A percentile compares a stretch with the other conserved stretches of the same genome.
These are phyloP conservation scores for Apis mellifera DNA, from an alignment of 1,140 invertebrate genomes.

Conservation along the genomic window DNA sequence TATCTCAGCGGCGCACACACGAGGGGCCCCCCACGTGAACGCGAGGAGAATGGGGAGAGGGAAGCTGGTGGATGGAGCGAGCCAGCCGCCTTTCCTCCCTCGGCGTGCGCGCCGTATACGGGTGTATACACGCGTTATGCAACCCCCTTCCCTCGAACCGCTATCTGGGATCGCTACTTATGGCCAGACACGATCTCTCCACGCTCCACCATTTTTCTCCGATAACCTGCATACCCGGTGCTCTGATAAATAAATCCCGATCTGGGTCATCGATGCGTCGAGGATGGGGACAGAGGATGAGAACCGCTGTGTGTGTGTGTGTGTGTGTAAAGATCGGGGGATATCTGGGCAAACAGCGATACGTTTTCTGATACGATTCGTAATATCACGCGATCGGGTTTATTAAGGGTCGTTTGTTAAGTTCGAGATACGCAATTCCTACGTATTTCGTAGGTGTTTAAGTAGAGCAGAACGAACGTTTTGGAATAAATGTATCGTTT, in stretches of 20 bases:
- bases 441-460: no score
- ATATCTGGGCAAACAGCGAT: not conserved
- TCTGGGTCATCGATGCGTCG: conserved; percentile 54
- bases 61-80: not conserved
- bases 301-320: not conserved
- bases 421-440: no score
- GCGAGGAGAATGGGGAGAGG: not conserved
- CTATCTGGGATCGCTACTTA: conserved; percentile 63
- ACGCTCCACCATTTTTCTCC: conserved; percentile 55
- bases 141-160: not conserved
- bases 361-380: not conserved
- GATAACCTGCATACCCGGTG: conserved; percentile 54
- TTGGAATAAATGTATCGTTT: no score
- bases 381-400: no score
- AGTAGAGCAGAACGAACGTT: no score
- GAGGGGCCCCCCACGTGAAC: not conserved
- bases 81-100: not conserved
- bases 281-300: not conserved
- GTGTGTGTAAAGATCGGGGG: not conserved
- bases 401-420: no score
- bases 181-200: conserved; percentile 62
- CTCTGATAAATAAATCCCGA: conserved; percentile 60
- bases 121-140: conserved; percentile 25
- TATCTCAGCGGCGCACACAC: conserved; percentile 49
- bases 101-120: not conserved